Percentiles rank a stretch among this genome's conserved stretches.
phyloP scores from a whole-genome alignment of 2,113 vertebrate genomes.

The Cyphomyrus plagiostoma region DNA sequence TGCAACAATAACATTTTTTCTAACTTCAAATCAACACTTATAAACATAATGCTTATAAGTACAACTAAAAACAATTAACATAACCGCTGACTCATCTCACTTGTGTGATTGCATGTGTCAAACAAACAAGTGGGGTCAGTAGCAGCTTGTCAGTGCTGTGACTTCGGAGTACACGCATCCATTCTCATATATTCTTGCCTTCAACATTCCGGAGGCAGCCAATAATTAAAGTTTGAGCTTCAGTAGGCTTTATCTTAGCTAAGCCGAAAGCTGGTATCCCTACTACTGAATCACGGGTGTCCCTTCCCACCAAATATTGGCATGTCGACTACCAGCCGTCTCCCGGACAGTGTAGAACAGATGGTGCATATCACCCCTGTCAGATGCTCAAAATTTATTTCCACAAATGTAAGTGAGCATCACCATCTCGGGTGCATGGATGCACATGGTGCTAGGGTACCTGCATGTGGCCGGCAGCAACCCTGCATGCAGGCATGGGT shows the following conservation, averaged over 20 bases:
- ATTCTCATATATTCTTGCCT: background rate
- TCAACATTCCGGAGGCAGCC: background rate
- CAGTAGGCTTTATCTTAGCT: background rate
- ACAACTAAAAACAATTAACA: background rate
- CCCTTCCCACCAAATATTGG: background rate
- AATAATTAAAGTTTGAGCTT: background rate
- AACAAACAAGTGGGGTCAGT: background rate
- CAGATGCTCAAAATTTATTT: background rate
- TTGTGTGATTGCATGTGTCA: background rate
- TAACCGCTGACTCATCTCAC: background rate
- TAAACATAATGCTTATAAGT: background rate
- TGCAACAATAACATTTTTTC: background rate
- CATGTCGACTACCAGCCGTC: background rate
- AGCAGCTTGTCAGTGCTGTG: background rate
- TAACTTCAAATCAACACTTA: background rate
- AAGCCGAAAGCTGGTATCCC: background rate
- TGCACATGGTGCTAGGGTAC: background rate
- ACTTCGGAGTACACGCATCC: background rate
- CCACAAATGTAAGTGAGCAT: background rate
- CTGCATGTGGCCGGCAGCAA: background rate
- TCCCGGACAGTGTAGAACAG: background rate
- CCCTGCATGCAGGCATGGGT: background rate
- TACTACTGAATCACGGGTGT: background rate
- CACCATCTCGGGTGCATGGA: background rate
- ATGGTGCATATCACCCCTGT: background rate